phyloP scores from a whole-genome alignment of 2,888 invertebrate genomes.

The Cyclophora albipunctata region DNA sequence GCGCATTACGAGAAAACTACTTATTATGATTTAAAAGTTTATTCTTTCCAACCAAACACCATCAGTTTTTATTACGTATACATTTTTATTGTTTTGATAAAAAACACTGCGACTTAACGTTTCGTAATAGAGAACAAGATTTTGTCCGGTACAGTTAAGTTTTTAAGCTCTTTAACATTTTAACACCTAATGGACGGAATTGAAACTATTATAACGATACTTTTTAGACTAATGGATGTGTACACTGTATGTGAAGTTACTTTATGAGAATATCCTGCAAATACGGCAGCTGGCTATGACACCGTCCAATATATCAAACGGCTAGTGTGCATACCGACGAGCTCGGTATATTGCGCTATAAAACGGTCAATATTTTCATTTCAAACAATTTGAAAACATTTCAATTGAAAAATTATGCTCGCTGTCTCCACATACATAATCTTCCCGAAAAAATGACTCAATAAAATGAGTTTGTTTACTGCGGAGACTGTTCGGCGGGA shows the following conservation, averaged over 20 bases:
- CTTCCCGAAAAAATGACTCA: constrained; percentile 30
- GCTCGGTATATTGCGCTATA: no score
- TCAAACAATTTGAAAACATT: background rate
- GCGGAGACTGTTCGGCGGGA: constrained; percentile 31
- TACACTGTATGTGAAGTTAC: no score
- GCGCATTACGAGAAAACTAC: constrained; percentile 12
- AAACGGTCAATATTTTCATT: no score
- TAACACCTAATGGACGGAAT: no score
- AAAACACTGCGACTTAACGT: no score
- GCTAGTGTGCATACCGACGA: constrained; percentile 28
- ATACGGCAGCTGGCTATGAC: constrained; percentile 33
- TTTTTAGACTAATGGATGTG: no score
- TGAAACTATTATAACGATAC: no score
- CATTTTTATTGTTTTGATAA: no score
- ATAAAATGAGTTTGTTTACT: constrained; percentile 43
- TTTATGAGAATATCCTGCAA: constrained; percentile 18
- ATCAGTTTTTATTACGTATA: no score
- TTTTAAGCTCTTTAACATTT: no score
- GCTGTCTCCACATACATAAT: constrained; percentile 29
- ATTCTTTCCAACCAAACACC: background rate
- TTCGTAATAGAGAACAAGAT: no score
- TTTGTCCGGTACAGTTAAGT: no score
- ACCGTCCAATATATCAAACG: constrained; percentile 32
- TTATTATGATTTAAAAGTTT: constrained; percentile 16
- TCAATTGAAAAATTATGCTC: background rate